phyloP scores from a whole-genome alignment of 2,113 vertebrate genomes.

The Zosterops pallidus region DNA sequence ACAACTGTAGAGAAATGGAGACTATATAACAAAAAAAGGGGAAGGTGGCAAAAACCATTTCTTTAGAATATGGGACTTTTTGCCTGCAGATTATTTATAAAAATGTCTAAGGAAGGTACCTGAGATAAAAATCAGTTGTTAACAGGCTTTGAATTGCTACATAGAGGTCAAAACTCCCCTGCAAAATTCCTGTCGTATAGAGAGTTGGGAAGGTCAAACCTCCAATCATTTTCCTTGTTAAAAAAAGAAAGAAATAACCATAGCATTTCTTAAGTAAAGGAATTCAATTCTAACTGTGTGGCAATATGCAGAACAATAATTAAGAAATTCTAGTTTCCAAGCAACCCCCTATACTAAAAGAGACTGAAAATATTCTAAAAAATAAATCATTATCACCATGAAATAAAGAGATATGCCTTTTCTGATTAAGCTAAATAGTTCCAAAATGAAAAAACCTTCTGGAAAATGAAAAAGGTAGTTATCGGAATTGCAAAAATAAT shows the following conservation, averaged over 20 bases:
- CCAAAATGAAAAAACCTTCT: background rate
- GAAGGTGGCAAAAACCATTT: background rate
- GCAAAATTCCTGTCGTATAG: background rate
- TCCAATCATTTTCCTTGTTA: background rate
- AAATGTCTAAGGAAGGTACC: background rate
- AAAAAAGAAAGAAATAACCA: background rate
- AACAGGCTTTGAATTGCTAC: background rate
- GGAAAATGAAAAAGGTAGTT: background rate
- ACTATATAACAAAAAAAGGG: background rate
- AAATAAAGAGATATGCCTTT: background rate
- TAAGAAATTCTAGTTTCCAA: conserved; percentile 32
- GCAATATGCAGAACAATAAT: conserved; percentile 3
- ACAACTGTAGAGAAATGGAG: background rate
- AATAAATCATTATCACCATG: background rate
- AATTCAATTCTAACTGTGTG: background rate
- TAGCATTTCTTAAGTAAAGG: background rate
- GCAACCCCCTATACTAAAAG: background rate
- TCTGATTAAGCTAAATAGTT: background rate
- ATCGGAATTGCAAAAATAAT: background rate
- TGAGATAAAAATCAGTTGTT: background rate
- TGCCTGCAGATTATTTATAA: background rate
- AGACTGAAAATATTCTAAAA: background rate
- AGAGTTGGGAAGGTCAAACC: background rate
- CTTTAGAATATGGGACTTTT: background rate
- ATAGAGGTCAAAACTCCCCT: background rate